A percentile compares a stretch with the other conserved stretches of the same genome.
Evolutionary conservation across 2,113 vertebrate genomes (phyloP).

Genomic region (Seriola rivoliana): DNA sequence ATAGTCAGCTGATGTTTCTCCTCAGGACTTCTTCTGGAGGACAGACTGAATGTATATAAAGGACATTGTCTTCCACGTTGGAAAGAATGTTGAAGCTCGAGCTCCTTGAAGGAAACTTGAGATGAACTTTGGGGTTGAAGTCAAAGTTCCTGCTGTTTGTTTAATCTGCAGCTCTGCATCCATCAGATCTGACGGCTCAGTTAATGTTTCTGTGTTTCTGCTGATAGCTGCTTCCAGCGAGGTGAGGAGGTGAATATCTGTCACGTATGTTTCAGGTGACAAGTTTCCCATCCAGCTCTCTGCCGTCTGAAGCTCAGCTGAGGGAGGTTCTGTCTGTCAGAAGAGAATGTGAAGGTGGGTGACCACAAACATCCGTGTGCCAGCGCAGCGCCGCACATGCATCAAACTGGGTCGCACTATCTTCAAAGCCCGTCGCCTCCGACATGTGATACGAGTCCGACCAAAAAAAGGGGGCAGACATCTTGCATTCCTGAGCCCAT

Average conservation of each 20-base stretch:
- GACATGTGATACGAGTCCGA: slow-evolving; percentile 84
- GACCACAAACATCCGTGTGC: slow-evolving; percentile 61
- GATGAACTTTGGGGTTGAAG: slow-evolving; percentile 7
- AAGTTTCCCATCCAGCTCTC: neutral
- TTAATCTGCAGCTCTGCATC: neutral
- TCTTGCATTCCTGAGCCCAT: slow-evolving; percentile 91
- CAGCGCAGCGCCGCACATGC: slow-evolving; percentile 41
- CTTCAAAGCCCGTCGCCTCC: slow-evolving; percentile 88
- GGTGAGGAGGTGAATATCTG: slow-evolving; percentile 16
- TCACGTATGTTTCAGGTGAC: slow-evolving; percentile 31
- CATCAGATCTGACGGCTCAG: slow-evolving; percentile 8
- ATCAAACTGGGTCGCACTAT: slow-evolving; percentile 72
- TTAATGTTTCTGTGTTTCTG: slow-evolving; percentile 12
- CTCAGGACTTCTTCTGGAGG: neutral
- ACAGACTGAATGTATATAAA: neutral
- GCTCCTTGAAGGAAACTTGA: neutral
- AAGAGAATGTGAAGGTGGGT: slow-evolving; percentile 54
- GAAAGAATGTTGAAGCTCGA: slow-evolving; percentile 24
- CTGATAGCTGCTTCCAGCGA: slow-evolving; percentile 17
- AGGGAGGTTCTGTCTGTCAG: slow-evolving; percentile 3
- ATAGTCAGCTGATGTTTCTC: neutral
- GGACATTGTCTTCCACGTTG: neutral
- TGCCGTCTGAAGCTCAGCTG: neutral
- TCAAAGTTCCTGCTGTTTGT: slow-evolving; percentile 51
- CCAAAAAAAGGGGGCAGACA: slow-evolving; percentile 89